Conservation (phyloP, 2,113 vertebrate genomes). For the Pandion haliaetus region DNA sequence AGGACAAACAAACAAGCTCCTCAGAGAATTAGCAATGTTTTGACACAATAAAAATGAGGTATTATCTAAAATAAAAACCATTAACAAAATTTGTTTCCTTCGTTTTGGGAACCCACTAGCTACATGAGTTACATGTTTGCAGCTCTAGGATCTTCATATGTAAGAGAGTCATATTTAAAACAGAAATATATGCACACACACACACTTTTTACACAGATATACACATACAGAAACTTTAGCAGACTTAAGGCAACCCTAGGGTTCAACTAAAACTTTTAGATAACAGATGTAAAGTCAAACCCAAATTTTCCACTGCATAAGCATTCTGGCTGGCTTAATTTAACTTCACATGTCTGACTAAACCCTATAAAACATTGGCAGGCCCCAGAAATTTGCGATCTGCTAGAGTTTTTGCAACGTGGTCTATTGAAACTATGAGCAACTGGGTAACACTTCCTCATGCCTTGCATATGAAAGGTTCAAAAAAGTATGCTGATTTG, state of each 20-base stretch:
- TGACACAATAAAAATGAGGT: neutral
- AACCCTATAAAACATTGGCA: neutral
- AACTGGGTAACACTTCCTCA: neutral
- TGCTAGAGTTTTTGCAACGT: neutral
- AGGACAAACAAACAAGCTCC: neutral
- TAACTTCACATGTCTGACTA: neutral
- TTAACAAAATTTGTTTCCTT: neutral
- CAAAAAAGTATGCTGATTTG: neutral
- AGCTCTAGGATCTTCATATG: neutral
- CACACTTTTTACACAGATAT: neutral
- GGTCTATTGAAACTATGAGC: neutral
- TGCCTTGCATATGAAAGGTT: neutral
- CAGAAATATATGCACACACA: neutral
- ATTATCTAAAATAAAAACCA: neutral
- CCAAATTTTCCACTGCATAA: neutral
- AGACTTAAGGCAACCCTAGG: neutral
- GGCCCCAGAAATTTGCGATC: neutral
- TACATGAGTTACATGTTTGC: neutral
- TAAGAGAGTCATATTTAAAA: neutral
- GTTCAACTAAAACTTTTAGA: neutral
- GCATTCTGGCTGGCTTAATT: neutral
- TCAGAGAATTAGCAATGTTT: neutral
- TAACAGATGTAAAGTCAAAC: neutral
- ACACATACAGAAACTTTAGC: neutral
- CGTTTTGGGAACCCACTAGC: neutral